These are phyloP conservation scores for Drosophila ananassae DNA, from an alignment of 1,140 invertebrate species.

Conservation along the genomic window DNA sequence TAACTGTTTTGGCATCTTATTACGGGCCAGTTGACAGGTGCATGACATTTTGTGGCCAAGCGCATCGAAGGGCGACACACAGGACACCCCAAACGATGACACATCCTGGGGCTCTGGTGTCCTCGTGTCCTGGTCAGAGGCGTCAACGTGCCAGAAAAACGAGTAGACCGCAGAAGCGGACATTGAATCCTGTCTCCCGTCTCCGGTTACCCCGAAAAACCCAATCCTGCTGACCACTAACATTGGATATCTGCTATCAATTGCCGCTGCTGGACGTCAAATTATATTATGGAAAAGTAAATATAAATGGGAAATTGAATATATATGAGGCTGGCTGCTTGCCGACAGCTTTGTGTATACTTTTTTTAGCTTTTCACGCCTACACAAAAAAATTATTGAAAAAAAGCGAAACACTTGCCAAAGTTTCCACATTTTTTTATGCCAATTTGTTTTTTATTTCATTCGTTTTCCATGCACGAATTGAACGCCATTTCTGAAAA, in stretches of 20 bases:
- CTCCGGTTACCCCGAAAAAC: slow-evolving; percentile 27
- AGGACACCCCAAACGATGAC: slow-evolving; percentile 4
- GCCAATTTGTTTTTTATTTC: slow-evolving; percentile 27
- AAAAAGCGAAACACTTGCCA: slow-evolving; percentile 54
- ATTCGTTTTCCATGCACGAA: slow-evolving; percentile 51
- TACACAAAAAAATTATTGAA: slow-evolving; percentile 55
- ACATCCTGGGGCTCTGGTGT: neutral
- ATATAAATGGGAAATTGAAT: slow-evolving; percentile 70
- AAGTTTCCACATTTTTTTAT: slow-evolving; percentile 31
- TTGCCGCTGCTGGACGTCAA: slow-evolving; percentile 60
- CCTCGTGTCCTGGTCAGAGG: slow-evolving; percentile 38
- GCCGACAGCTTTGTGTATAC: slow-evolving; percentile 34
- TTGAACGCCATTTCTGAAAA: slow-evolving; percentile 61
- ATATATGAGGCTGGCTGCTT: slow-evolving; percentile 22
- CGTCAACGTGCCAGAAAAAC: slow-evolving; percentile 58
- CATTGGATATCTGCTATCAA: slow-evolving; percentile 54
- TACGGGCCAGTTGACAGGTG: slow-evolving; percentile 76
- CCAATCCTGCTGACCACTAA: slow-evolving; percentile 24
- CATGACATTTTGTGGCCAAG: slow-evolving; percentile 78
- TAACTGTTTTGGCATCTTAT: slow-evolving; percentile 82
- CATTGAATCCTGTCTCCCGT: slow-evolving; percentile 32
- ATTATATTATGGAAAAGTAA: slow-evolving; percentile 66
- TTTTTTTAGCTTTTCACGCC: slow-evolving; percentile 29
- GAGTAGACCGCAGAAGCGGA: slow-evolving; percentile 55
- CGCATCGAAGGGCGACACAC: slow-evolving; percentile 44